Percentiles rank a stretch among this genome's conserved stretches.
Evolutionary conservation across 2,797 vertebrate species (phyloP).

Genomic region (Ficedula albicollis): DNA sequence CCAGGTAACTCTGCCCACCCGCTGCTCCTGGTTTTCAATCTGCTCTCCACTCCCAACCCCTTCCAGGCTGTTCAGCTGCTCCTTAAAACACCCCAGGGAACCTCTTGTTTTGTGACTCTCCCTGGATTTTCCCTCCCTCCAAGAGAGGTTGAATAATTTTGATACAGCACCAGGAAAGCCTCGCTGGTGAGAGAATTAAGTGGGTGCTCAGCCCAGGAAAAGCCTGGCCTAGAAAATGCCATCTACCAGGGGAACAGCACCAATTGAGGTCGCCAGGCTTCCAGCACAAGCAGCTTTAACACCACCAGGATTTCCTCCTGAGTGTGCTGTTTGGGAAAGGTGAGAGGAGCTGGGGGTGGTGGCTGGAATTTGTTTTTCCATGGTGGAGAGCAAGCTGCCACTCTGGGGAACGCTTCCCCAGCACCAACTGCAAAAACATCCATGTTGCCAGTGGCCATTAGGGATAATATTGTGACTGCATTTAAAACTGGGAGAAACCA

Average conservation of each 20-base stretch:
- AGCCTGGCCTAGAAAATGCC: constrained; percentile 21
- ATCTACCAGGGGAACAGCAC: constrained; percentile 36
- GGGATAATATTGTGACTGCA: constrained; percentile 44
- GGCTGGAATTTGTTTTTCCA: constrained; percentile 62
- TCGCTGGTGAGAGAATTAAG: background rate
- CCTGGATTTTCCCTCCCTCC: background rate
- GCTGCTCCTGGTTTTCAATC: background rate
- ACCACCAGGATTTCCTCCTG: constrained; percentile 65
- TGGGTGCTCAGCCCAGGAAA: constrained; percentile 51
- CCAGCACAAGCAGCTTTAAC: constrained; percentile 57
- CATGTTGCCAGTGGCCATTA: constrained; percentile 49
- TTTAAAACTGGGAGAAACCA: constrained; percentile 53
- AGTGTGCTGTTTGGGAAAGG: constrained; percentile 58
- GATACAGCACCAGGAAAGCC: constrained; percentile 34
- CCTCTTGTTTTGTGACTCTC: constrained; percentile 6
- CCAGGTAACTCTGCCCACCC: background rate
- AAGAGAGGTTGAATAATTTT: constrained; percentile 18
- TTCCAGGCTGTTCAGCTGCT: background rate
- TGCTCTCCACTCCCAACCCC: background rate
- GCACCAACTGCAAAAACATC: constrained; percentile 65
- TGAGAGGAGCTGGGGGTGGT: constrained; percentile 41
- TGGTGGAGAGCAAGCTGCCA: constrained; percentile 42
- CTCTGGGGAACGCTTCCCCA: constrained; percentile 52
- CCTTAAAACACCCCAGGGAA: constrained; percentile 24
- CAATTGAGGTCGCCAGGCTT: constrained; percentile 48